Evolutionary conservation across 1,140 invertebrate species (phyloP), one percentile per base, ranked within the genome.

Genomic region (Sinonovacula constricta): DNA sequence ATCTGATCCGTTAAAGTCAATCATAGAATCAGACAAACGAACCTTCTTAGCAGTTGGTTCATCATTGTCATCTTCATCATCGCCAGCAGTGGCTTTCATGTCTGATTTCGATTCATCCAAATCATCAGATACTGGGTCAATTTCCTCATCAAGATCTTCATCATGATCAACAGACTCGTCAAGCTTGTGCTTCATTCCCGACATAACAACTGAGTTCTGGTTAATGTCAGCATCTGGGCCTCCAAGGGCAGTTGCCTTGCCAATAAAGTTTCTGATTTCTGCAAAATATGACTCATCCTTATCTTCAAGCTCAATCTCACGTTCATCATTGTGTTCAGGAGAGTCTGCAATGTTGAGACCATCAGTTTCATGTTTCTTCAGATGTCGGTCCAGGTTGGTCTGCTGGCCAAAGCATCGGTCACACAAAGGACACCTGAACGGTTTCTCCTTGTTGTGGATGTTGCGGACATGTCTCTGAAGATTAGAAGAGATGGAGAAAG

Each of bases 401-500:
- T 99, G 98, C 91, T 99, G 98, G 0, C 98, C 98, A 90, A 99
- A 99, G 90, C 97, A 98, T 79, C 96, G 93, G 79, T 98, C 97
- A 90, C 97, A 98, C 28, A 98, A 85, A 26, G 88, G 90, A 84
- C 94, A 94, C 71, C 91, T 90, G 88, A 93, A 93, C 0, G 96
- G 96, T 56, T 96, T 94, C 91, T 98, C 96, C 89, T 91, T 90
- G 91, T 99, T 98, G 91, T 99, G 98, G 81, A 99, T 99, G 89
- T 99, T 99, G 56, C 98, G 93, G 3, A 99, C 97, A 91, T 99
- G 98, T 5, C 98, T 93, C 91, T 99, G 98, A n/a, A 99, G 92
- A 89, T 99, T 99, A 15, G 97, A 99, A 0, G 97, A 99, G 76
- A 99, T 99, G 69, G 97, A 98, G 91, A 99, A 99, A 0, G 96